Percentiles rank a stretch among this genome's conserved stretches.
These are phyloP conservation scores for Apis florea DNA, from an alignment of 1,140 invertebrate genomes.

Conservation along the genomic window DNA sequence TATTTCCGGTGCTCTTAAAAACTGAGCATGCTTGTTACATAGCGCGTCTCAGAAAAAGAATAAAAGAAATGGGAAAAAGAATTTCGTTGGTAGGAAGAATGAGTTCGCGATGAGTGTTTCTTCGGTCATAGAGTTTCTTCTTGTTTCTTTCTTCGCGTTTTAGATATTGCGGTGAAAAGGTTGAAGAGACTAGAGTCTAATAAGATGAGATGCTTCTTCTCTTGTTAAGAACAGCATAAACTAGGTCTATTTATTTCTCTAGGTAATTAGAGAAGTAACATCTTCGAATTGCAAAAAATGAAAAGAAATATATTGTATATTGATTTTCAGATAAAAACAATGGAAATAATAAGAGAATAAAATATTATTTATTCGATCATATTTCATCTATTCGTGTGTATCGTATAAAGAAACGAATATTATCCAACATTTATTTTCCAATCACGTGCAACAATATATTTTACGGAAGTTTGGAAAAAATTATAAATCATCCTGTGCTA, in stretches of 20 bases:
- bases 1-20: not conserved
- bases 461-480: not conserved
- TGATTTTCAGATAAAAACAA: not conserved
- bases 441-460: not conserved
- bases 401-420: not conserved
- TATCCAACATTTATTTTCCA: not conserved
- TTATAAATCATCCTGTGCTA: not conserved
- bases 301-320: not conserved
- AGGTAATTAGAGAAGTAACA: not conserved
- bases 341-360: not conserved
- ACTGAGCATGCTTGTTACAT: no score
- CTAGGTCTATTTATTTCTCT: slow-evolving; percentile 21
- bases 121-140: not conserved
- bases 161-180: not conserved
- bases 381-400: not conserved
- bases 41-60: no score
- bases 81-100: not conserved
- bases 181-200: slow-evolving; percentile 20
- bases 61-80: not conserved
- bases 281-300: not conserved
- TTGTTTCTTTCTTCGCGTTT: not conserved
- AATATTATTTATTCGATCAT: not conserved
- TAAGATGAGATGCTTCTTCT: slow-evolving; percentile 11
- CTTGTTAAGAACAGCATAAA: slow-evolving; percentile 16
- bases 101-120: not conserved